Percentiles rank a stretch among this genome's conserved stretches.
Conservation (phyloP, 2,113 vertebrate species). For the Syngnathus floridae region DNA sequence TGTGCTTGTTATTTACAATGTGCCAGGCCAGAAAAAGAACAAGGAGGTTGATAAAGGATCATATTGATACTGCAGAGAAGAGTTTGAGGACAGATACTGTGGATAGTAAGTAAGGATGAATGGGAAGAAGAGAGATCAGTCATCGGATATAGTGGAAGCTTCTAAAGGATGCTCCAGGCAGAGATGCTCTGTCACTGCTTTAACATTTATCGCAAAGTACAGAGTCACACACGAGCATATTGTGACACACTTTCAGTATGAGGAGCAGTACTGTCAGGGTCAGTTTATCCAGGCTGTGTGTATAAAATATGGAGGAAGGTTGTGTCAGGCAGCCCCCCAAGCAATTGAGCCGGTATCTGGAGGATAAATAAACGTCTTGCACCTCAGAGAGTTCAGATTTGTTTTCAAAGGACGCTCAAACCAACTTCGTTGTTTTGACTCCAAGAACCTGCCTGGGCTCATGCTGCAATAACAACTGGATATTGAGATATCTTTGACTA, state of each 20-base stretch:
- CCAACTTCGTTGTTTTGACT: conserved; percentile 58
- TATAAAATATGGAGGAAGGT: conserved; percentile 43
- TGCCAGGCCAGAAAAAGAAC: conserved; percentile 13
- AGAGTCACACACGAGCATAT: conserved; percentile 15
- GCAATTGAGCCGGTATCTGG: conserved; percentile 31
- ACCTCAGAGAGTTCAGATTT: conserved; percentile 54
- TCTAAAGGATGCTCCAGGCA: conserved; percentile 44
- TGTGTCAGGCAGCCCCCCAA: conserved; percentile 35
- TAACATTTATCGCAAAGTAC: conserved; percentile 31
- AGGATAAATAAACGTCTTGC: conserved; percentile 54
- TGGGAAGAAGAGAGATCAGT: conserved; percentile 28
- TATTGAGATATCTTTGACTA: conserved; percentile 57
- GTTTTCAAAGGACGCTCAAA: conserved; percentile 54
- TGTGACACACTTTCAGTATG: conserved; percentile 24
- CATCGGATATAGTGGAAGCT: conserved; percentile 42
- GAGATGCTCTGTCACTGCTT: conserved; percentile 35
- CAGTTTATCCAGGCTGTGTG: conserved; percentile 39
- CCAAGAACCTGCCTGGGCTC: conserved; percentile 45
- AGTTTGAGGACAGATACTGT: conserved; percentile 11
- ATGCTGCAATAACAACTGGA: conserved; percentile 56
- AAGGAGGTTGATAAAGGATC: conserved; percentile 4
- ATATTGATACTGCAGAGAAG: conserved; percentile 12
- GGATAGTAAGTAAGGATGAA: conserved; percentile 6
- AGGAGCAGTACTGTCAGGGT: conserved; percentile 29
- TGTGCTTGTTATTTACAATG: conserved; percentile 45